A percentile compares a stretch with the other conserved stretches of the same genome.
Evolutionary conservation across 2,797 vertebrate species (phyloP).

Genomic region (Myripristis murdjan): DNA sequence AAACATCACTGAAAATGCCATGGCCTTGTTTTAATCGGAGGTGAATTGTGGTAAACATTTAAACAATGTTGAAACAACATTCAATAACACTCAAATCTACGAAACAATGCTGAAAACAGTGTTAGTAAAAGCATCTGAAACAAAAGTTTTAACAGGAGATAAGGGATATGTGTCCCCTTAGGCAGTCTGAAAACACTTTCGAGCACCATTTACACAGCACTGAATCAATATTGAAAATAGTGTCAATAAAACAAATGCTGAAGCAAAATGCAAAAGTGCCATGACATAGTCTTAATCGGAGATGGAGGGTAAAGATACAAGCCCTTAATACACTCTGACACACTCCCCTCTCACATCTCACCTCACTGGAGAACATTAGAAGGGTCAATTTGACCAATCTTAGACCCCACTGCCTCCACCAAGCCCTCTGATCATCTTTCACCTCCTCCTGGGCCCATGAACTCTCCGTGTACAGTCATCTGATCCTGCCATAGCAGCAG

Average conservation of each 20-base stretch:
- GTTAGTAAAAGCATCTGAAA: too few relatives aligned
- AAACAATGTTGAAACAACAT: conserved; percentile 38
- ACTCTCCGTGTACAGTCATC: conserved; percentile 74
- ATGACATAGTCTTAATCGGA: conserved; percentile 14
- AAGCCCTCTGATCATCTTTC: conserved; percentile 75
- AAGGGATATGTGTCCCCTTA: too few relatives aligned
- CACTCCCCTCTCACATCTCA: conserved; percentile 54
- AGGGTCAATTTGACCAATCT: conserved; percentile 69
- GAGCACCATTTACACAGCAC: too few relatives aligned
- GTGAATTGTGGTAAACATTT: conserved; percentile 4
- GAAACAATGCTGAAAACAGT: too few relatives aligned
- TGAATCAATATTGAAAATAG: conserved; percentile 15
- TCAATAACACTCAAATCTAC: conserved; percentile 24
- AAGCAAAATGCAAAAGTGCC: conserved; percentile 1
- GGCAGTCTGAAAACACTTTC: too few relatives aligned
- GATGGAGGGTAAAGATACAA: conserved; percentile 28
- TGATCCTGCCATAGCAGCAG: conserved; percentile 70
- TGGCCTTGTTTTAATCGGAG: conserved; percentile 4
- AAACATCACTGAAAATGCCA: conserved; percentile 14
- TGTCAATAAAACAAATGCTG: neutral
- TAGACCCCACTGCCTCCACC: conserved; percentile 61
- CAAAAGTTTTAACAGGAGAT: too few relatives aligned
- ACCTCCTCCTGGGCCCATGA: conserved; percentile 67
- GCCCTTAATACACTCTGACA: conserved; percentile 35
- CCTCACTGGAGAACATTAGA: conserved; percentile 53